Base-by-base conservation (phyloP, 2,113 vertebrate genomes). In the Pedetes capensis region DNA sequence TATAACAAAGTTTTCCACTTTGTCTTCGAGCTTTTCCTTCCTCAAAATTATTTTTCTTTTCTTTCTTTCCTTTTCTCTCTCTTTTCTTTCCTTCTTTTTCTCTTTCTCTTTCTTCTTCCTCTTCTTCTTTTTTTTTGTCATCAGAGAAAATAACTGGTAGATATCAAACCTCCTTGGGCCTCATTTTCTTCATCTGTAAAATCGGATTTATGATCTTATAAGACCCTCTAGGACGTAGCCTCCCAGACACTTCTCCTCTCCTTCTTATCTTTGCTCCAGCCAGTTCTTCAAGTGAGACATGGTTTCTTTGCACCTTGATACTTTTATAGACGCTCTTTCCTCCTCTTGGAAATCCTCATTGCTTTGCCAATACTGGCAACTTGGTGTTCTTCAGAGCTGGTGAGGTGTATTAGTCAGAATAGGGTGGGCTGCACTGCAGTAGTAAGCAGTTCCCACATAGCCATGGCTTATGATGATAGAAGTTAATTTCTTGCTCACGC, bases 161-260 rank as follows among this genome's bases (percentile, higher is more conserved):
- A 61, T 55, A 13, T 7, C 49, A 80, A 11, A 80, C 55, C 85
- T 82, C 63, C 47, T 66, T 71, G 75, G 53, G 14, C 47, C 32
- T 95, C 32, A 39, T 75, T 94, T 93, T 93, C 63, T 59, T 95
- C 29, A 83, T 27, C 78, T 47, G 1, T 90, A 72, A 84, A 71
- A 84, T 75, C 8, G 6, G 3, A 3, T 59, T 87, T 11, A 20
- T 76, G 78, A 69, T 37, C 72, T 92, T 83, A 8, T 0, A 42
- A 29, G 80, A 87, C 29, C 10, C 13, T 91, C 49, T 6, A 2
- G 66, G 37, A n/a, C 22, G 6, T 0, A 27, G 7, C 61, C 95
- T 69, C 66, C 63, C 11, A 66, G 14, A 27, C 49, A 82, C 27
- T 76, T 82, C 63, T 91, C 47, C 22, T 17, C 49, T 76, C 51